phyloP scores from a whole-genome alignment of 2,888 invertebrate genomes.

The Cephus rjabovi region DNA sequence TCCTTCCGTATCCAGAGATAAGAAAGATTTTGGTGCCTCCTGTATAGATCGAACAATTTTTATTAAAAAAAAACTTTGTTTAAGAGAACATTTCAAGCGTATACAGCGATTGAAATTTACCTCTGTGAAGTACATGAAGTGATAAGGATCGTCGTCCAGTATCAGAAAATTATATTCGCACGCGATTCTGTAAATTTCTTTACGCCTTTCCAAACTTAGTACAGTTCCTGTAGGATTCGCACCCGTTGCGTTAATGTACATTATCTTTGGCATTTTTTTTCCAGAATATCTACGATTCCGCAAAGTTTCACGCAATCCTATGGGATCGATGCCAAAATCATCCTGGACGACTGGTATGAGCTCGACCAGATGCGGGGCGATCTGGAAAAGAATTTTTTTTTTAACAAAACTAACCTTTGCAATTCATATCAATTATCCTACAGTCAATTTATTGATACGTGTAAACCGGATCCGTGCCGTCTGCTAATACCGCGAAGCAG shows the following conservation, averaged over 20 bases:
- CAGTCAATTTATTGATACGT: background rate
- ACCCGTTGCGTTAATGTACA: slow-evolving; percentile 83
- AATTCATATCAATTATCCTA: background rate
- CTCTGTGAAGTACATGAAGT: slow-evolving; percentile 79
- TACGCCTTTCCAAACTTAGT: slow-evolving; percentile 74
- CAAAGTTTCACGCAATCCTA: slow-evolving; percentile 71
- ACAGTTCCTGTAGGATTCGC: slow-evolving; percentile 82
- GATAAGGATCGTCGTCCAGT: slow-evolving; percentile 86
- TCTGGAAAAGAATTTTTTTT: slow-evolving; percentile 65
- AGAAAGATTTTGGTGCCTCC: slow-evolving; percentile 74
- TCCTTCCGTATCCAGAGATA: slow-evolving; percentile 81
- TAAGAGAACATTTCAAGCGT: too few relatives aligned
- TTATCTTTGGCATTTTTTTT: slow-evolving; percentile 76
- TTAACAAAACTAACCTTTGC: background rate
- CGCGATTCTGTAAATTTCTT: slow-evolving; percentile 79
- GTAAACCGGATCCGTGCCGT: background rate
- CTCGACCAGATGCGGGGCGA: slow-evolving; percentile 76
- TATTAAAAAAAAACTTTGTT: slow-evolving; percentile 5
- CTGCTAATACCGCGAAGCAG: background rate
- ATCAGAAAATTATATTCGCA: slow-evolving; percentile 82
- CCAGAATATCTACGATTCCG: slow-evolving; percentile 65
- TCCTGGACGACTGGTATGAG: slow-evolving; percentile 79
- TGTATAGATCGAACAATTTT: slow-evolving; percentile 36
- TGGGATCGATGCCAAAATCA: slow-evolving; percentile 75
- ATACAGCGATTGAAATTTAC: slow-evolving; percentile 56